phyloP scores from a whole-genome alignment of 2,888 invertebrate species.

The Branchellion lobata region DNA sequence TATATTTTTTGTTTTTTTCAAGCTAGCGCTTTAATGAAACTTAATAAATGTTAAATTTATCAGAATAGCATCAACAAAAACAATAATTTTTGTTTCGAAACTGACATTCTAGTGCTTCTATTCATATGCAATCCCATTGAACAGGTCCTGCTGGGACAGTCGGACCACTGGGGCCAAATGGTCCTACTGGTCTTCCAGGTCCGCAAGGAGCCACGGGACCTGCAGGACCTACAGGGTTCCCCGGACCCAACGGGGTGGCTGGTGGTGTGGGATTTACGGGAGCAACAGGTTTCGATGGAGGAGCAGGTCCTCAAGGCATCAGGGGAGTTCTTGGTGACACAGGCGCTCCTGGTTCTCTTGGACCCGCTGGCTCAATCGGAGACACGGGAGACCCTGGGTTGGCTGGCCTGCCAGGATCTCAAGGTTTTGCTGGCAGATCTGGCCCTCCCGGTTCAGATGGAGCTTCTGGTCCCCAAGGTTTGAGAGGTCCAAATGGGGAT shows the following conservation, averaged over 20 bases:
- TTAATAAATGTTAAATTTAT: no score
- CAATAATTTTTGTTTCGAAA: no score
- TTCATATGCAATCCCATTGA: no score
- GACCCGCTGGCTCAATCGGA: constrained; percentile 45
- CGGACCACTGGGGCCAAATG: constrained; percentile 43
- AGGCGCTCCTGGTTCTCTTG: constrained; percentile 61
- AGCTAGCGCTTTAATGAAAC: no score
- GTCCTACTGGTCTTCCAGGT: constrained; percentile 49
- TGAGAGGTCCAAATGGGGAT: constrained; percentile 46
- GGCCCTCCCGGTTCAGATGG: constrained; percentile 48
- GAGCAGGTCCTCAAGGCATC: constrained; percentile 42
- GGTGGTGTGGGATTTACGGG: not conserved
- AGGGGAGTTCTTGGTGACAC: constrained; percentile 40
- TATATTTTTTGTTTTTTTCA: no score
- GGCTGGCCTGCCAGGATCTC: constrained; percentile 41
- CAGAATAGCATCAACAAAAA: no score
- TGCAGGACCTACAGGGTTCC: not conserved
- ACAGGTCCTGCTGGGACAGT: constrained; percentile 39
- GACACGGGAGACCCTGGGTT: constrained; percentile 44
- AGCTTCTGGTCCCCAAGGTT: constrained; percentile 42
- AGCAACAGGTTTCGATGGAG: not conserved
- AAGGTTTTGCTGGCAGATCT: constrained; percentile 45
- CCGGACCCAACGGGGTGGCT: not conserved
- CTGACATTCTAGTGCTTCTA: no score
- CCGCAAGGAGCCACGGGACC: not conserved